Conservation (phyloP, 1,140 invertebrate species). For the Dendrolimus punctatus region DNA sequence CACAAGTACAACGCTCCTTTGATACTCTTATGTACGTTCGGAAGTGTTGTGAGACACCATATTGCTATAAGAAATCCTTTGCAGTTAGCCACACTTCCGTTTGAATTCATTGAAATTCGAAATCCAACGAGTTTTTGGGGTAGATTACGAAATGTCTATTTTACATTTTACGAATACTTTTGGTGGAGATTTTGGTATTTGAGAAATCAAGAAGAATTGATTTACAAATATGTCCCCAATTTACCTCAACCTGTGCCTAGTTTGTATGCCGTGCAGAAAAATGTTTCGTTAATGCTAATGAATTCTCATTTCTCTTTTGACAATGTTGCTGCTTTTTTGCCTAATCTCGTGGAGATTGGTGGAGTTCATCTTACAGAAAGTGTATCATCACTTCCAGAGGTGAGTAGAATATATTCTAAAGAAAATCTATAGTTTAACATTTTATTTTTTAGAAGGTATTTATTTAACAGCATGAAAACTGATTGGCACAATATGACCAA, state of each 20-base stretch:
- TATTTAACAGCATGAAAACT: too few relatives aligned
- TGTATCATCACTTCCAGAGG: not conserved
- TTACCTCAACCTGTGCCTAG: not conserved
- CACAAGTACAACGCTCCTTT: conserved; percentile 1
- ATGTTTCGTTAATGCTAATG: conserved; percentile 1
- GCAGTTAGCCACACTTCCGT: too few relatives aligned
- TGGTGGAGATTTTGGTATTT: conserved; percentile 7
- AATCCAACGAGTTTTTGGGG: too few relatives aligned
- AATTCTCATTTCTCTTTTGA: not conserved
- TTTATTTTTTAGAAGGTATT: conserved; percentile 1
- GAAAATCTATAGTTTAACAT: too few relatives aligned
- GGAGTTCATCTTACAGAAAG: not conserved
- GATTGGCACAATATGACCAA: too few relatives aligned
- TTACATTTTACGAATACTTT: not conserved
- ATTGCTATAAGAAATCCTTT: conserved; percentile 2
- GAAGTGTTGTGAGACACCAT: conserved; percentile 1
- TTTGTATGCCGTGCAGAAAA: too few relatives aligned
- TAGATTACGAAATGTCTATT: not conserved
- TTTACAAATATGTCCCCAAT: conserved; percentile 3
- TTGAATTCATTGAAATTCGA: too few relatives aligned
- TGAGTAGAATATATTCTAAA: not conserved
- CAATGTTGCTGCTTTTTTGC: not conserved
- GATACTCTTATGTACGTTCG: not conserved
- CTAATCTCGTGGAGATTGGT: not conserved
- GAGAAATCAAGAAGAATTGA: conserved; percentile 4